phyloP scores from a whole-genome alignment of 2,797 vertebrate species.

The Xerus rutilus region DNA sequence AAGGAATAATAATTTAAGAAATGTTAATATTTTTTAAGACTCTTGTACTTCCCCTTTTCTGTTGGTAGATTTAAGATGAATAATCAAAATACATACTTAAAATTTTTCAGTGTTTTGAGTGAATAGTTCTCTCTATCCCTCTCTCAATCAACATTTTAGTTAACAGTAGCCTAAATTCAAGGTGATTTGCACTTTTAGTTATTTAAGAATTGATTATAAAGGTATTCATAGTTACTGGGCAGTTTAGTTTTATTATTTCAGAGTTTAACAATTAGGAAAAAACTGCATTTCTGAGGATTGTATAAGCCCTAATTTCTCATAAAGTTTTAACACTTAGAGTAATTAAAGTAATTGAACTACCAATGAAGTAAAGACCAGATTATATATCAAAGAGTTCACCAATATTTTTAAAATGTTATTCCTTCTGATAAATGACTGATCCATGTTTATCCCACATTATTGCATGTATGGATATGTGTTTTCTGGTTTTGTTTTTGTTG shows the following conservation, averaged over 20 bases:
- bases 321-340: constrained; percentile 46
- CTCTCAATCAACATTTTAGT: background rate
- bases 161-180: constrained; percentile 43
- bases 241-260: constrained; percentile 36
- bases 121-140: background rate
- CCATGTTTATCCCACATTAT: background rate
- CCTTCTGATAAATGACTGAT: background rate
- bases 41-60: background rate
- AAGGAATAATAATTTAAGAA: constrained; percentile 28
- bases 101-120: constrained; percentile 38
- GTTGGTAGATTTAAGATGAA: constrained; percentile 9
- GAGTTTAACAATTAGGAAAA: constrained; percentile 36
- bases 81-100: background rate
- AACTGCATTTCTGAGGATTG: background rate
- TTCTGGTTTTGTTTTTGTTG: constrained; percentile 4
- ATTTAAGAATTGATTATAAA: constrained; percentile 28
- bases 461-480: background rate
- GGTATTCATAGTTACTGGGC: background rate
- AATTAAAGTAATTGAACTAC: background rate
- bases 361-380: constrained; percentile 20
- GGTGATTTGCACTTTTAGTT: background rate
- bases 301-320: constrained; percentile 31
- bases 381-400: background rate
- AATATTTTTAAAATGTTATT: background rate
- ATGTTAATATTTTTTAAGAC: background rate